Conservation (phyloP, 2,888 invertebrate genomes). For the Sphecodes monilicornis region DNA sequence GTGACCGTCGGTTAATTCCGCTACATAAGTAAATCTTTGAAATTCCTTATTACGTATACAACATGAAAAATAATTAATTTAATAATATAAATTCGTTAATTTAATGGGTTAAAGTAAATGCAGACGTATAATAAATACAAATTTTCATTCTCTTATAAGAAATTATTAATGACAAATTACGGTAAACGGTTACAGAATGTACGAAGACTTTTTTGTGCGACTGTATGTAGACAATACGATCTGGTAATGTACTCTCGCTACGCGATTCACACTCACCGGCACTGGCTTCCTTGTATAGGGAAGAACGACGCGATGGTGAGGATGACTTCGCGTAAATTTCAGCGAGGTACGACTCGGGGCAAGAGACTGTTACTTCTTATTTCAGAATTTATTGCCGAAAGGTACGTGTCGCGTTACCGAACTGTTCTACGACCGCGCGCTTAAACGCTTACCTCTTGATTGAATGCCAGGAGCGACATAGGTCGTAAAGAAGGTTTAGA, state of each 20-base stretch:
- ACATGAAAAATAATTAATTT: too few species aligned
- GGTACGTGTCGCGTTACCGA: constrained; percentile 46
- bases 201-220: neutral
- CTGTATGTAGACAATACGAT: neutral
- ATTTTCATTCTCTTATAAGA: too few species aligned
- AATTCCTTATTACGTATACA: too few species aligned
- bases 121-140: too few species aligned
- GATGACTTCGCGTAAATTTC: constrained; percentile 21
- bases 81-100: too few species aligned
- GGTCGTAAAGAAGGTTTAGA: constrained; percentile 91
- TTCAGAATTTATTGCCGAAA: constrained; percentile 48
- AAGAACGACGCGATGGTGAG: neutral
- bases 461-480: constrained; percentile 90
- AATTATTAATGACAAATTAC: too few species aligned
- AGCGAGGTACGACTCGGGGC: constrained; percentile 2
- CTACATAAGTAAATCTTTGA: too few species aligned
- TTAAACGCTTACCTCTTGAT: constrained; percentile 87
- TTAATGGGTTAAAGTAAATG: too few species aligned
- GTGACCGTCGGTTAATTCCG: too few species aligned
- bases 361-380: constrained; percentile 39
- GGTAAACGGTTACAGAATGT: too few species aligned
- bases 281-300: constrained; percentile 15
- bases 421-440: constrained; percentile 34
- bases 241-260: neutral
- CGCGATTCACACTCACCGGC: neutral